These are phyloP conservation scores for Brachyistius frenatus DNA, from an alignment of 2,113 vertebrate genomes.

Conservation along the genomic window DNA sequence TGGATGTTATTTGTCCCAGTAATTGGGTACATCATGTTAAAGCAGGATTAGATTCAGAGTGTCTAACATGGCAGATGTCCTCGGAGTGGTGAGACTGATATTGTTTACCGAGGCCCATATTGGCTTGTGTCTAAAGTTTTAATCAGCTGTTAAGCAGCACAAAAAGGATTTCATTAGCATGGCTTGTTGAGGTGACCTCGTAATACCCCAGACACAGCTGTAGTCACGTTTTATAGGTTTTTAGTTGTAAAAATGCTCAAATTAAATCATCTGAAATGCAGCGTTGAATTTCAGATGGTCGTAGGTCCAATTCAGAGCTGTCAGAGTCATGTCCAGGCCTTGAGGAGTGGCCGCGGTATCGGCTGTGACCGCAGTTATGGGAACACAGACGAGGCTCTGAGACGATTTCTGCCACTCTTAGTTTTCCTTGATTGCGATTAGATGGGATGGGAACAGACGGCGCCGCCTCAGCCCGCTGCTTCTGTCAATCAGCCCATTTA, in stretches of 20 bases:
- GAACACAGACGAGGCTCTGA: neutral
- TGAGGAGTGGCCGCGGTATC: neutral
- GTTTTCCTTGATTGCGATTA: slow-evolving; percentile 80
- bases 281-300: too few species aligned
- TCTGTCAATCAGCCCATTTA: slow-evolving; percentile 81
- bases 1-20: slow-evolving; percentile 57
- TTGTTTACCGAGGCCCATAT: neutral
- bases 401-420: slow-evolving; percentile 64
- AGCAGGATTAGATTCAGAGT: slow-evolving; percentile 40
- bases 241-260: neutral
- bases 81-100: neutral
- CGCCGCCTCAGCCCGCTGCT: slow-evolving; percentile 69
- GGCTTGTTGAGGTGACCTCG: neutral
- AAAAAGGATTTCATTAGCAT: neutral
- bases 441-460: slow-evolving; percentile 80
- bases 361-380: too few species aligned
- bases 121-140: slow-evolving; percentile 7
- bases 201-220: neutral
- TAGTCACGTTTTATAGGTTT: neutral
- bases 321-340: neutral
- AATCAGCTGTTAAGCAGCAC: neutral
- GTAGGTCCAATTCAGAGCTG: neutral
- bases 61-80: slow-evolving; percentile 42
- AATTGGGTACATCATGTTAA: slow-evolving; percentile 66
- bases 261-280: neutral